Percentiles rank a stretch among this genome's conserved stretches.
Evolutionary conservation across 2,888 invertebrate species (phyloP).

Genomic region (Morpho helenor): DNA sequence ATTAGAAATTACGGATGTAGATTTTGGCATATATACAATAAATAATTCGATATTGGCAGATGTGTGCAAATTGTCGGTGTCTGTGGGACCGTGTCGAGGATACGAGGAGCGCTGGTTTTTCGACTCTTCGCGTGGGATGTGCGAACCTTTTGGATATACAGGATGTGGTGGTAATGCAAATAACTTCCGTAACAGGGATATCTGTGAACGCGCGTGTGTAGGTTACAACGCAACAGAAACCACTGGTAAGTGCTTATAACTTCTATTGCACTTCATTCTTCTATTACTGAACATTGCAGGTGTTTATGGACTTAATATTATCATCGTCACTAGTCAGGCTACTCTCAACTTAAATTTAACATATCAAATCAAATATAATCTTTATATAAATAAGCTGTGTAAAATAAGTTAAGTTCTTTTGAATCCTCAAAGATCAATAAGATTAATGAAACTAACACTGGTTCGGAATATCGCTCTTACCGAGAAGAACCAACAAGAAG

Average conservation of each 20-base stretch:
- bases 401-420: too few relatives aligned
- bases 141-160: conserved; percentile 91
- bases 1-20: too few relatives aligned
- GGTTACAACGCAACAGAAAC: conserved; percentile 33
- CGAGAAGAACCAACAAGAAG: too few relatives aligned
- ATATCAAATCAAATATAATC: too few relatives aligned
- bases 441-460: too few relatives aligned
- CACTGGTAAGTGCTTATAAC: conserved; percentile 23
- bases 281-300: not conserved
- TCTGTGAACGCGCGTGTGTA: conserved; percentile 83
- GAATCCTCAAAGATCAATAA: too few relatives aligned
- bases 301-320: too few relatives aligned
- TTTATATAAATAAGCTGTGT: too few relatives aligned
- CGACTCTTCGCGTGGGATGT: conserved; percentile 83
- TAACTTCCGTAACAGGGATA: conserved; percentile 87
- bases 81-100: conserved; percentile 87
- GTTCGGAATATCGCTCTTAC: too few relatives aligned
- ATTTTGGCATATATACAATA: too few relatives aligned
- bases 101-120: conserved; percentile 92
- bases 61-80: conserved; percentile 81
- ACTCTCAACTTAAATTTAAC: too few relatives aligned
- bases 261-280: not conserved
- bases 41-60: conserved; percentile 43
- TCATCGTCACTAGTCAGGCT: too few relatives aligned
- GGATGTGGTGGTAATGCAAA: conserved; percentile 95